These are phyloP conservation scores for Thaumetopoea pityocampa DNA, from an alignment of 1,140 invertebrate genomes.

Conservation along the genomic window DNA sequence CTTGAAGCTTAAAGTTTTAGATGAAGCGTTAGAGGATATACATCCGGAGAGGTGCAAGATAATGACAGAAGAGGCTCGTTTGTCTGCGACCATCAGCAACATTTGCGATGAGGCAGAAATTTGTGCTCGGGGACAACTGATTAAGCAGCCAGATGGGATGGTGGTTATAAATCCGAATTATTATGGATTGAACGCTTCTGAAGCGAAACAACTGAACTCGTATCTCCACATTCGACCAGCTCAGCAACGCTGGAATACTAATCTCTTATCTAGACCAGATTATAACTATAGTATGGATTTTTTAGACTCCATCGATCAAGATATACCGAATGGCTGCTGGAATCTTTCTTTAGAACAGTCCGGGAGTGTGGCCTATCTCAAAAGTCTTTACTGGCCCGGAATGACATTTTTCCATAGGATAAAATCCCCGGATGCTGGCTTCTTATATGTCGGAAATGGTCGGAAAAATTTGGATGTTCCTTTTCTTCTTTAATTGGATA, in stretches of 20 bases:
- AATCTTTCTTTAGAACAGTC: conserved; percentile 77
- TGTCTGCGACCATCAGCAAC: conserved; percentile 80
- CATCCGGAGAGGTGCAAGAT: conserved; percentile 68
- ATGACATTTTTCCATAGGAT: conserved; percentile 84
- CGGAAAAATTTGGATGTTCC: conserved; percentile 84
- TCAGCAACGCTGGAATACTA: conserved; percentile 82
- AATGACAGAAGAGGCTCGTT: conserved; percentile 86
- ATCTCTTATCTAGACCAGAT: conserved; percentile 81
- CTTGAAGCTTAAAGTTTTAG: conserved; percentile 58
- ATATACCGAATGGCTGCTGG: conserved; percentile 81
- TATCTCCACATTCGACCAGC: conserved; percentile 82
- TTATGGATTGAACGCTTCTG: conserved; percentile 77
- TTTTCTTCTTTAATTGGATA: conserved; percentile 80
- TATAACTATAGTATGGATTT: conserved; percentile 89
- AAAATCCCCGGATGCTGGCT: conserved; percentile 80
- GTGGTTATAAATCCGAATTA: conserved; percentile 82
- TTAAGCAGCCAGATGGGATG: conserved; percentile 80
- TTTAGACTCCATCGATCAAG: conserved; percentile 82
- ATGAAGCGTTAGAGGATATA: conserved; percentile 65
- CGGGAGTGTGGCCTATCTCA: conserved; percentile 77
- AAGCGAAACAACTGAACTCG: conserved; percentile 79
- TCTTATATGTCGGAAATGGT: conserved; percentile 83
- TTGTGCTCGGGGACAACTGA: conserved; percentile 83
- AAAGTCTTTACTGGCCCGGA: conserved; percentile 85
- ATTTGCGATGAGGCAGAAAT: conserved; percentile 83